Conservation (phyloP, 2,888 invertebrate species). For the Heliconius ethilla region DNA sequence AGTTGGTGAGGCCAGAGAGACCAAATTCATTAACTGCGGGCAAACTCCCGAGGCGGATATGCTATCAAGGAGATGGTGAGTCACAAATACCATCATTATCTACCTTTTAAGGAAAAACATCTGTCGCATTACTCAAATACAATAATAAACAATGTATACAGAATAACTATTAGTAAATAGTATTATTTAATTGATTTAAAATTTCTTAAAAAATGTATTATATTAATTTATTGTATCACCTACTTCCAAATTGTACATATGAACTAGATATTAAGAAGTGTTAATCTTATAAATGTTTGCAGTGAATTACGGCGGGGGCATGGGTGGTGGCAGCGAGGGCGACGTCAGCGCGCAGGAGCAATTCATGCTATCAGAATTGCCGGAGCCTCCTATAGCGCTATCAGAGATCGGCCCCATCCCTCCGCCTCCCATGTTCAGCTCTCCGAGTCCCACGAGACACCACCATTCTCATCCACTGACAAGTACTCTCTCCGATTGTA, state of each 20-base stretch:
- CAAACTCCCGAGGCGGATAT: slow-evolving; percentile 89
- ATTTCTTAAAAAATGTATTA: no score
- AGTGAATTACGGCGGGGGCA: slow-evolving; percentile 52
- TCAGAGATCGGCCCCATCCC: slow-evolving; percentile 97
- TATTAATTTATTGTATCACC: background rate
- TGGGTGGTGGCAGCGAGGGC: slow-evolving; percentile 76
- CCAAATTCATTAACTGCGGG: slow-evolving; percentile 90
- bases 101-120: slow-evolving; percentile 41
- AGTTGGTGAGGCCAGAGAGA: slow-evolving; percentile 86
- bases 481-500: slow-evolving; percentile 72
- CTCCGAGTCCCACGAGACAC: slow-evolving; percentile 87
- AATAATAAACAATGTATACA: slow-evolving; percentile 3
- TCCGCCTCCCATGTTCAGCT: slow-evolving; percentile 97
- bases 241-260: background rate
- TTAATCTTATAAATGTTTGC: background rate
- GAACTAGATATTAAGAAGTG: background rate
- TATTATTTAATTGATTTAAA: no score
- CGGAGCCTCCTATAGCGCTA: slow-evolving; percentile 94
- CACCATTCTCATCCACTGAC: slow-evolving; percentile 60
- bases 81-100: slow-evolving; percentile 38
- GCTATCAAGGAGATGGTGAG: slow-evolving; percentile 89
- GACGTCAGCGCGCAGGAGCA: slow-evolving; percentile 69
- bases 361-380: slow-evolving; percentile 91
- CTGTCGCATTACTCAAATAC: slow-evolving; percentile 32
- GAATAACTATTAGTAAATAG: background rate